Conservation (phyloP, 2,113 vertebrate species). For the Copsychus sechellarum region DNA sequence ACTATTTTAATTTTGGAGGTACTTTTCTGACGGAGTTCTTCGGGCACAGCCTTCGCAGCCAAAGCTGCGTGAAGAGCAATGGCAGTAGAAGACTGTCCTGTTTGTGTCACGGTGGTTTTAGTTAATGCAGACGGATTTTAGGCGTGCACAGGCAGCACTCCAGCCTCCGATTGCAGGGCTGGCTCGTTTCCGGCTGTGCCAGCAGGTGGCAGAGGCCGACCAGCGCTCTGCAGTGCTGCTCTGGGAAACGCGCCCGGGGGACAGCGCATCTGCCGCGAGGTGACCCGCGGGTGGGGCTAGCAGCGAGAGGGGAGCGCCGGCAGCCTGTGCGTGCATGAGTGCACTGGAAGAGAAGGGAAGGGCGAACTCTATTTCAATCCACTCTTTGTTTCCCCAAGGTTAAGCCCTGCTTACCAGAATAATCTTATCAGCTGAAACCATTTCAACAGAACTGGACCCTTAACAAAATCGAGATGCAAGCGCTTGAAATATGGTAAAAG, state of each 20-base stretch:
- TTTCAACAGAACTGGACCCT: not conserved
- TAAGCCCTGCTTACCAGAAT: conserved; percentile 51
- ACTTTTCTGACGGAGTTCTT: not conserved
- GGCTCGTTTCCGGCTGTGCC: not conserved
- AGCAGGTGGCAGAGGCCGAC: conserved; percentile 40
- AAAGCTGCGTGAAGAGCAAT: not conserved
- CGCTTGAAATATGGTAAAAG: not conserved
- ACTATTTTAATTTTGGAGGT: not conserved
- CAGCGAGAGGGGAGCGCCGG: not conserved
- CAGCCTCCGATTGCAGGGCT: not conserved
- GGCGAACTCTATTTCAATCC: not conserved
- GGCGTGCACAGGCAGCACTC: accelerated
- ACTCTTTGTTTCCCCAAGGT: conserved; percentile 50
- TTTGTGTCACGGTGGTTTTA: not conserved
- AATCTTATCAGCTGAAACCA: conserved; percentile 47
- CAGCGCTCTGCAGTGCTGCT: not conserved
- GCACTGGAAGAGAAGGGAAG: not conserved
- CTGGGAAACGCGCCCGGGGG: not conserved
- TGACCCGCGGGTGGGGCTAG: not conserved
- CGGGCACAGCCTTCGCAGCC: not conserved
- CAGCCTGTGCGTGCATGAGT: not conserved
- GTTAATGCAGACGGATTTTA: not conserved
- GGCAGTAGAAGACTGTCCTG: not conserved
- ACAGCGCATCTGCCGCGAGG: not conserved
- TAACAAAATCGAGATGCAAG: not conserved